Percentiles rank a stretch among this genome's conserved stretches.
These are phyloP conservation scores for Percopsis transmontana DNA, from an alignment of 2,113 vertebrate species.

Conservation along the genomic window DNA sequence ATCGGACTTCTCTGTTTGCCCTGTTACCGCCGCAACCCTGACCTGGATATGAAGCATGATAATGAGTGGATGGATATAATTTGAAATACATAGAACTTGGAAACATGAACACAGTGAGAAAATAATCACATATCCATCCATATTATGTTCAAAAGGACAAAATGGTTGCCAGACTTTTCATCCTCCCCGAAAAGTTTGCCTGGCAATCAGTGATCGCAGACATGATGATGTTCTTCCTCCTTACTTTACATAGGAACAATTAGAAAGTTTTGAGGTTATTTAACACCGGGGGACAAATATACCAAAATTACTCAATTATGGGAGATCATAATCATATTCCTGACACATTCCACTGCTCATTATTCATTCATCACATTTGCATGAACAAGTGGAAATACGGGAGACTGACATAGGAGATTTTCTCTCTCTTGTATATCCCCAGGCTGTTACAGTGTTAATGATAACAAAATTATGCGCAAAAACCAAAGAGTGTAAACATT, in stretches of 20 bases:
- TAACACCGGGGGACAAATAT: constrained; percentile 26
- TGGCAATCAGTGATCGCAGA: not conserved
- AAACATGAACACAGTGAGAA: not conserved
- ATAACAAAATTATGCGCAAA: too few relatives aligned
- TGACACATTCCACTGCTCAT: constrained; percentile 23
- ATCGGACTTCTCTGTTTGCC: too few relatives aligned
- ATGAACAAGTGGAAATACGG: constrained; percentile 27
- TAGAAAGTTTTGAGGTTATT: constrained; percentile 31
- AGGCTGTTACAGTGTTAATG: too few relatives aligned
- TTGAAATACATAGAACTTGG: not conserved
- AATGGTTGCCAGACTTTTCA: not conserved
- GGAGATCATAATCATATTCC: constrained; percentile 39
- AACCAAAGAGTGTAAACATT: too few relatives aligned
- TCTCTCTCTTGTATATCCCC: too few relatives aligned
- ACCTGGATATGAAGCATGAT: too few relatives aligned
- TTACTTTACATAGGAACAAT: constrained; percentile 21
- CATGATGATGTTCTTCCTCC: not conserved
- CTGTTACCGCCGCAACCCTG: too few relatives aligned
- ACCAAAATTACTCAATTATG: constrained; percentile 38
- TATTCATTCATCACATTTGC: constrained; percentile 45
- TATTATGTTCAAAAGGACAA: not conserved
- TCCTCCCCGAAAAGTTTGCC: not conserved
- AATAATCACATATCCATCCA: not conserved
- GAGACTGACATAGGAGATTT: not conserved
- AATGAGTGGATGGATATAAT: not conserved